Percentiles rank a stretch among this genome's conserved stretches.
Evolutionary conservation across 1,140 invertebrate species (phyloP).

Genomic region (Ditylenchus dipsaci): DNA sequence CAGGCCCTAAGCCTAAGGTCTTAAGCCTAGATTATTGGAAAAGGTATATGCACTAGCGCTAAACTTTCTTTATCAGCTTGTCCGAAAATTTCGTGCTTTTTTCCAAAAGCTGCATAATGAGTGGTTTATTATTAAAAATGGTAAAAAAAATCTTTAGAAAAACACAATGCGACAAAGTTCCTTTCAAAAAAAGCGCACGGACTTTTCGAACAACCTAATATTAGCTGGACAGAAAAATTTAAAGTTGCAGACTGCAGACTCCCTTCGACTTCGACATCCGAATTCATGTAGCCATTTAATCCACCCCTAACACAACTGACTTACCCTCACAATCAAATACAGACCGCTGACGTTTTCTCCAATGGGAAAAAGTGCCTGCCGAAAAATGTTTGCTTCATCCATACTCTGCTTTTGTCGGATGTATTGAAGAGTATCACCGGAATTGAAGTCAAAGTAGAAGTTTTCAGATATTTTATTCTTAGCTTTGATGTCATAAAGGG

Average conservation of each 20-base stretch:
- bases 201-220: constrained; percentile 1
- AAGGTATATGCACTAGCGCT: too few species aligned
- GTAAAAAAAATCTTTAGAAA: too few species aligned
- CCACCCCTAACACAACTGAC: not conserved
- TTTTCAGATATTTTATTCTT: constrained; percentile 47
- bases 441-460: constrained; percentile 49
- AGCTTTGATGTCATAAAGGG: constrained; percentile 45
- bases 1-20: too few species aligned
- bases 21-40: too few species aligned
- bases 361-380: not conserved
- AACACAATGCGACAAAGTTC: not conserved
- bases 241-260: not conserved
- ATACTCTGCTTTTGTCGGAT: not conserved
- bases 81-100: too few species aligned
- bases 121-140: too few species aligned
- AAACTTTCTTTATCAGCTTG: too few species aligned
- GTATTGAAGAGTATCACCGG: not conserved
- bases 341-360: not conserved
- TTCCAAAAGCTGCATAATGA: too few species aligned
- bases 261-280: not conserved
- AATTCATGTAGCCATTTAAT: not conserved
- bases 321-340: constrained; percentile 2
- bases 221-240: constrained; percentile 4
- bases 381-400: not conserved
- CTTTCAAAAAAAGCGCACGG: not conserved